Base-by-base conservation (phyloP, 2,888 invertebrate genomes). In the Caenorhabditis sulstoni region DNA sequence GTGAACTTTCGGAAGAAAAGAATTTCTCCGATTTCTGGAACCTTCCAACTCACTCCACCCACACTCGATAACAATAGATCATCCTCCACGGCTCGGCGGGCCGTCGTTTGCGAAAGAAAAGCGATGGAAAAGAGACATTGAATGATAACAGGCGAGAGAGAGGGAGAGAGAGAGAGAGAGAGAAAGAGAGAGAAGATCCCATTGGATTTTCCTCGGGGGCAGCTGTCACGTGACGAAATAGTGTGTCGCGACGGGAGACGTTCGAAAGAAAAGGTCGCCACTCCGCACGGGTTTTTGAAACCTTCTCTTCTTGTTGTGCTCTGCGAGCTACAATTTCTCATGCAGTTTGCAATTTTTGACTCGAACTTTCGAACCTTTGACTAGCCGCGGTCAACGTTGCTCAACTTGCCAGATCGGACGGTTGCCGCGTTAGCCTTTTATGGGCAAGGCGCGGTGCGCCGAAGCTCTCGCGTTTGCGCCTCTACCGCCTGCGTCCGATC, bases 11-110 rank as follows among this genome's bases (percentile, higher is more conserved):
- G 49, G 47, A 61, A 35, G 35, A 29, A 37, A 11, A 37, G n/a
- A 3, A 14, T 39, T 29, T 29, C 4, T 3, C 4, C 29, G 29
- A 29, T 7, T 29, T 49, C 47, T 8, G 7, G 29, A 29, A 29
- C 14, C 37, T 29, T 37, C 41, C n/a, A 9, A 29, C 47, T 61
- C 55, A 16, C 12, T 29, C 22, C 23, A 20, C 55, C 50, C 65
- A 65, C 65, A 65, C 53, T 44, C 53, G 53, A 29, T 65, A 53
- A 65, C 65, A 65, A 65, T 65, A 65, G 52, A 65, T 65, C 65
- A 65, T 65, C 39, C 29, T n/a, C n/a, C n/a, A n/a, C n/a, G n/a
- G n/a, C n/a, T n/a, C n/a, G n/a, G n/a, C n/a, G n/a, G n/a, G 50
- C 22, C 22, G 29, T 35, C 3, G 39, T 22, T 23, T 29, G 35